Base-by-base conservation (phyloP, 2,888 invertebrate genomes). In the Nudaria mundana region DNA sequence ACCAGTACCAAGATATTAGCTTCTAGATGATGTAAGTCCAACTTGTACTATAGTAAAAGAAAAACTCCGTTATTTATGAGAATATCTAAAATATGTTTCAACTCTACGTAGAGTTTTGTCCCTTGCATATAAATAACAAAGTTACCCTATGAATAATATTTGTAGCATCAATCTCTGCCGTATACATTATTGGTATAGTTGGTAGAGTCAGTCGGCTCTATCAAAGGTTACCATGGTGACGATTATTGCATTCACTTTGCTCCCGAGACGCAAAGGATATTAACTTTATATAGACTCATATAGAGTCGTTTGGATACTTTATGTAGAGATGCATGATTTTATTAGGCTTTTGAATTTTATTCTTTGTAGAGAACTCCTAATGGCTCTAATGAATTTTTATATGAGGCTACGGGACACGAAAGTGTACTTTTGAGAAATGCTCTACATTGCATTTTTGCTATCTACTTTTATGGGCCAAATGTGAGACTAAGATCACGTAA, bases 151-250 rank as follows among this genome's bases (percentile, higher is more conserved):
- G 37, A 43, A 44, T 40, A 37, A 48, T 35, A 48, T 33, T 20
- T 4, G 25, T 16, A 32, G 18, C 18, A 46, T 47, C 47, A 34
- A 51, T 57, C 33, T 40, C 37, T 44, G 39, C 28, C 26, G 40
- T 36, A 51, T 57, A 45, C 11, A 36, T 44, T 37, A 36, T 6
- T n/a, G 15, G 15, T 37, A 31, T 25, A 23, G 34, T 5, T 18
- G 18, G 20, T 11, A 15, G 25, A 14, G 16, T 15, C 12, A 30
- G 20, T 43, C n/a, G n/a, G n/a, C n/a, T n/a, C n/a, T n/a, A n/a
- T n/a, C 57, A 60, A 54, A 60, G 45, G 58, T 60, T 49, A 13
- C 48, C 44, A 46, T 42, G 37, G 44, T 35, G 32, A 52, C 49
- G 46, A 51, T 46, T 59, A 56, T 54, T 54, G 54, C 52, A 52